Evolutionary conservation across 2,797 vertebrate species (phyloP).

Genomic region (Chloroceryle inda): DNA sequence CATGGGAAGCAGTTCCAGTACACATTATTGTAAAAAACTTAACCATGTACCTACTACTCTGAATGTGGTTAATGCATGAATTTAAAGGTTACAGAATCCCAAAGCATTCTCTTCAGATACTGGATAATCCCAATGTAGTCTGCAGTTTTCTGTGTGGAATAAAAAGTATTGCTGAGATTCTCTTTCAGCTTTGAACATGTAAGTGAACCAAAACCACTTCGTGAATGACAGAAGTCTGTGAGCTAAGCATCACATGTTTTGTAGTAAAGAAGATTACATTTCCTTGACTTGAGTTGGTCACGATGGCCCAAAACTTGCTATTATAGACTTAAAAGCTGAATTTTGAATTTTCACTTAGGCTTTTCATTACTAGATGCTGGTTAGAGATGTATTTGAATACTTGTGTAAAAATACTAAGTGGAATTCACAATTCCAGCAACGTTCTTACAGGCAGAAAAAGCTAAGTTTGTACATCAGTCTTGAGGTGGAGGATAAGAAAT

Average conservation of each 20-base stretch:
- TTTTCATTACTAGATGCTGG: neutral
- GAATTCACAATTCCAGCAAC: neutral
- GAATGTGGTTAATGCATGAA: neutral
- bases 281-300: neutral
- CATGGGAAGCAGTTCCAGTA: neutral
- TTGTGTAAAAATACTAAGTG: neutral
- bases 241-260: neutral
- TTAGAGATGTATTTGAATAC: neutral
- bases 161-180: neutral
- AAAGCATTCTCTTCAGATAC: neutral
- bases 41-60: fast-evolving
- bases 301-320: neutral
- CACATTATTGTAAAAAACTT: neutral
- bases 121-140: neutral
- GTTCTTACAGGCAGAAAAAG: neutral
- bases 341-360: neutral
- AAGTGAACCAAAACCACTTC: neutral
- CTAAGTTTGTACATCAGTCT: neutral
- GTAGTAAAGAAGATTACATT: neutral
- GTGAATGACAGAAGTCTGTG: neutral
- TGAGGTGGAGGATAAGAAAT: neutral
- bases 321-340: neutral
- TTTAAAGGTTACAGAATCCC: neutral
- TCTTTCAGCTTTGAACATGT: neutral
- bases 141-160: neutral